A percentile compares a stretch with the other conserved stretches of the same genome.
phyloP scores from a whole-genome alignment of 2,113 vertebrate species.

The Psilopogon haemacephalus region DNA sequence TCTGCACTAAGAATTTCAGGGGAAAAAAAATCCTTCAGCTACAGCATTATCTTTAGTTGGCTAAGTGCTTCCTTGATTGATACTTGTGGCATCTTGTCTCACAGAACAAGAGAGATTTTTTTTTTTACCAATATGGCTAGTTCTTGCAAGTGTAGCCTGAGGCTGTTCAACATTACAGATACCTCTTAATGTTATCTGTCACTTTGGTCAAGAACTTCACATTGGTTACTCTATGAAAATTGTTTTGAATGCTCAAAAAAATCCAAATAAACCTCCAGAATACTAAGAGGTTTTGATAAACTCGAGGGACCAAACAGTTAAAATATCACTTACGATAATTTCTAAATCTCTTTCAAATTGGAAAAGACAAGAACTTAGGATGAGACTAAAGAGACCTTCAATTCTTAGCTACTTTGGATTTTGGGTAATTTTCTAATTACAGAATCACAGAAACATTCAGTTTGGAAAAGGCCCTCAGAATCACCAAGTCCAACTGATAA shows the following conservation, averaged over 20 bases:
- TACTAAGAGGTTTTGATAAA: neutral
- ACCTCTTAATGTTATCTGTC: neutral
- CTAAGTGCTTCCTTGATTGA: slow-evolving; percentile 9
- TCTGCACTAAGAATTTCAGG: neutral
- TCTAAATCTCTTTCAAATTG: neutral
- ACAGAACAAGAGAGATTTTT: neutral
- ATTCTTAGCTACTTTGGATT: neutral
- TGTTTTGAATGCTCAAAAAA: neutral
- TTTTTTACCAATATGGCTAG: neutral
- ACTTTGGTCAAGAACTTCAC: neutral
- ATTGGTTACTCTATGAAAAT: neutral
- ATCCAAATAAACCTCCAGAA: neutral
- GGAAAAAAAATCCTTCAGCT: neutral
- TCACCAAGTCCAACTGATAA: too few relatives aligned
- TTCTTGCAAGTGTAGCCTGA: neutral
- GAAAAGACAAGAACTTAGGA: neutral
- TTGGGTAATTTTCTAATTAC: neutral
- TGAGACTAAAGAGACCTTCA: neutral
- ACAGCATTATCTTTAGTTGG: neutral
- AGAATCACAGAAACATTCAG: too few relatives aligned
- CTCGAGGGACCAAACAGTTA: neutral
- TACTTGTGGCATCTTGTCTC: neutral
- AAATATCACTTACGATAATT: slow-evolving; percentile 24
- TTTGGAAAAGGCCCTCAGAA: too few relatives aligned
- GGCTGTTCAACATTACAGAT: neutral